Conservation (phyloP, 1,140 invertebrate genomes). For the Eriosoma lanigerum region DNA sequence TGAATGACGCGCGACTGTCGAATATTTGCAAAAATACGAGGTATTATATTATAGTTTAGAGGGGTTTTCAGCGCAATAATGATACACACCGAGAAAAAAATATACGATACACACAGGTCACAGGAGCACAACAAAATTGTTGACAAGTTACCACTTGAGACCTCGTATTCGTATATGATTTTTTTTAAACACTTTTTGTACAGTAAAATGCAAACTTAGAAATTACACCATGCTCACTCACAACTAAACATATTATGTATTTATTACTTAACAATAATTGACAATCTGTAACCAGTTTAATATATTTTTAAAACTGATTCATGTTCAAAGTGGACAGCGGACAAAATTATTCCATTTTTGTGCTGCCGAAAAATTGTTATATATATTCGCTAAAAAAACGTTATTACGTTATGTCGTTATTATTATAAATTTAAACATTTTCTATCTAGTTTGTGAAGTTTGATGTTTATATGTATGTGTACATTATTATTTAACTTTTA, state of each 20-base stretch:
- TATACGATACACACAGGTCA: background rate
- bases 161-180: no score
- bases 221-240: background rate
- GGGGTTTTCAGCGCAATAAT: background rate
- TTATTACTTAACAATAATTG: conserved; percentile 21
- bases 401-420: conserved; percentile 22
- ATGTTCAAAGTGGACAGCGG: background rate
- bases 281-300: conserved; percentile 32
- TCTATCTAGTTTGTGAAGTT: conserved; percentile 43
- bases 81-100: background rate
- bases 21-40: no score
- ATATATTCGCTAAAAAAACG: background rate
- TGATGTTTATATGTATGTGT: conserved; percentile 31
- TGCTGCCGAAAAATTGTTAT: conserved; percentile 30
- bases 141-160: no score
- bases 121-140: background rate
- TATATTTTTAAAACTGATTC: background rate
- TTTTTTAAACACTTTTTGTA: background rate
- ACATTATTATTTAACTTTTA: conserved; percentile 36
- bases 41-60: background rate
- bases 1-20: no score
- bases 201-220: background rate
- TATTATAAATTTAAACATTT: conserved; percentile 36
- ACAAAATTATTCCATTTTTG: conserved; percentile 27
- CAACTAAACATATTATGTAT: background rate